Conservation (phyloP, 2,113 vertebrate species). For the Chaetodon auriga region DNA sequence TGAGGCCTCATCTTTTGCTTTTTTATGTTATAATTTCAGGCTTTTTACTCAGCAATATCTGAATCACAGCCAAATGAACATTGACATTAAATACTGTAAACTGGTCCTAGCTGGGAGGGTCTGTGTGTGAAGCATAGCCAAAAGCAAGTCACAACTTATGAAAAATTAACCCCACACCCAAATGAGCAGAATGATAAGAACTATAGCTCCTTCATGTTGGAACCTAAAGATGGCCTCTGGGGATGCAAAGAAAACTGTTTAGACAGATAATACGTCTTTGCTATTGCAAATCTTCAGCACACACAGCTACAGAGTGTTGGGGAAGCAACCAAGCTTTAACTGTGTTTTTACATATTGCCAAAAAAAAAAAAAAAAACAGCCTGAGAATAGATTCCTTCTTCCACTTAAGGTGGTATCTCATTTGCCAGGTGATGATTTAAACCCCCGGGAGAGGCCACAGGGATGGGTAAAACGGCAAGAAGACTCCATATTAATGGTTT, state of each 20-base stretch:
- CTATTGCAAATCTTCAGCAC: slow-evolving; percentile 19
- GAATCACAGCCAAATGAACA: neutral
- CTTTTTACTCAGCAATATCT: neutral
- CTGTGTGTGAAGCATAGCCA: slow-evolving; percentile 27
- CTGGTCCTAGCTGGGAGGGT: neutral
- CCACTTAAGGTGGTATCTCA: slow-evolving; percentile 37
- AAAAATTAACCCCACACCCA: slow-evolving; percentile 47
- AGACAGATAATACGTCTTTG: slow-evolving; percentile 43
- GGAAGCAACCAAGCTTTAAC: slow-evolving; percentile 12
- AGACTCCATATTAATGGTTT: slow-evolving; percentile 30
- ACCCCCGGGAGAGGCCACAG: slow-evolving; percentile 20
- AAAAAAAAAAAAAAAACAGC: slow-evolving; percentile 33
- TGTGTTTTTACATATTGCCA: neutral
- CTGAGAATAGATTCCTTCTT: neutral
- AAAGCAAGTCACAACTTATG: slow-evolving; percentile 35
- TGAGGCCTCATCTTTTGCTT: neutral
- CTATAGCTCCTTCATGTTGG: slow-evolving; percentile 40
- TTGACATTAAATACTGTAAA: slow-evolving; percentile 7
- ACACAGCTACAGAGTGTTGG: slow-evolving; percentile 29
- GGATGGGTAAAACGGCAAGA: slow-evolving; percentile 15
- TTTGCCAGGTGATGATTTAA: slow-evolving; percentile 37
- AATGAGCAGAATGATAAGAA: slow-evolving; percentile 56
- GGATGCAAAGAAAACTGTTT: slow-evolving; percentile 48
- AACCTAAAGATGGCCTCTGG: slow-evolving; percentile 44
- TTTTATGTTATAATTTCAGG: neutral